phyloP scores from a whole-genome alignment of 2,113 vertebrate species.

The Gasterosteus aculeatus region DNA sequence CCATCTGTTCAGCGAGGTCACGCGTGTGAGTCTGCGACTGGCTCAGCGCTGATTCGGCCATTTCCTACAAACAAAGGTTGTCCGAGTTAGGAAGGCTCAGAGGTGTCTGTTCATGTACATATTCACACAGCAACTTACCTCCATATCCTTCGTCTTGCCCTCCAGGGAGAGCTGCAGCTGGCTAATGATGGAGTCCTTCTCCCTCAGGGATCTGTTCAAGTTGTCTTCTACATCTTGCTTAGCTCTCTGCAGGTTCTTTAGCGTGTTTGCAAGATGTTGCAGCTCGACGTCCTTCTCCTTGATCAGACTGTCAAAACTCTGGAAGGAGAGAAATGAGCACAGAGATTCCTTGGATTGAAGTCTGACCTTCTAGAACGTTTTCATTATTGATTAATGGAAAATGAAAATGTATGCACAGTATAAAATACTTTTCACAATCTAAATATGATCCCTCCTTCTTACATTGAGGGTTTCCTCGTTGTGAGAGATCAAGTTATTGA shows the following conservation, averaged over 20 bases:
- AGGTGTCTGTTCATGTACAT: not conserved
- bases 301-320: conserved; percentile 85
- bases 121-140: conserved; percentile 74
- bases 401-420: not conserved
- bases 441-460: conserved; percentile 6
- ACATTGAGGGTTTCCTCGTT: conserved; percentile 83
- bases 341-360: not conserved
- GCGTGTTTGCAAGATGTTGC: conserved; percentile 83
- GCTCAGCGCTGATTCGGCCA: conserved; percentile 71
- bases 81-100: not conserved
- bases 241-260: conserved; percentile 82
- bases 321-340: not conserved
- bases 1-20: conserved; percentile 80
- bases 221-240: conserved; percentile 85
- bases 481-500: conserved; percentile 80
- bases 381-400: not conserved
- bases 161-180: conserved; percentile 82
- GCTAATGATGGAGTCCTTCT: conserved; percentile 83
- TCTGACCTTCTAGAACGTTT: not conserved
- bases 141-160: conserved; percentile 82
- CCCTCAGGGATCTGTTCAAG: conserved; percentile 83
- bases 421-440: not conserved
- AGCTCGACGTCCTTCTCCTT: conserved; percentile 88
- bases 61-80: conserved; percentile 64
- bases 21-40: conserved; percentile 72